phyloP scores from a whole-genome alignment of 1,140 invertebrate species.

The Choristoneura fumiferana region DNA sequence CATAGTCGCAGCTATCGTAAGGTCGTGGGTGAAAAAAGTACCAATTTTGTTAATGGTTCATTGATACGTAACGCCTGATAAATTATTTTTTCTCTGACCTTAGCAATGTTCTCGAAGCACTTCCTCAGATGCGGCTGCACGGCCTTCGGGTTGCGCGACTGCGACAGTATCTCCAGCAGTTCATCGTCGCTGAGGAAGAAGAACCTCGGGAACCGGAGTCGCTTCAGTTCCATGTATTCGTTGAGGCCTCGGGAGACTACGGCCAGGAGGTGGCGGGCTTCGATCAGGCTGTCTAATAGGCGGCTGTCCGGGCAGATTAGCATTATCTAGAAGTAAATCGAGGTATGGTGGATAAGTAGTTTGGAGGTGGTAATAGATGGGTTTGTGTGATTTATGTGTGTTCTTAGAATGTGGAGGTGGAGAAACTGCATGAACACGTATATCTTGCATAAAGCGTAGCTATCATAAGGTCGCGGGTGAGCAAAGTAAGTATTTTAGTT shows the following conservation, averaged over 20 bases:
- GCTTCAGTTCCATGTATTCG: conserved; percentile 87
- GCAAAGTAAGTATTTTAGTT: no score
- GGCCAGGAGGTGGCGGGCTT: conserved; percentile 83
- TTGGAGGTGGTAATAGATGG: no score
- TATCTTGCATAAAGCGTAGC: no score
- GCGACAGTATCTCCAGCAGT: conserved; percentile 86
- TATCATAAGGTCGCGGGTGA: no score
- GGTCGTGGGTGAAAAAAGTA: no score
- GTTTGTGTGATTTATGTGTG: no score
- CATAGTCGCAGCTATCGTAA: no score
- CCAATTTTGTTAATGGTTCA: no score
- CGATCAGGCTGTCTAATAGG: conserved; percentile 83
- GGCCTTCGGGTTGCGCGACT: conserved; percentile 85
- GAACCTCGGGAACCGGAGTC: conserved; percentile 85
- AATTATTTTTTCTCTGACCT: conserved; percentile 62
- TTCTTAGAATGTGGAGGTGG: no score
- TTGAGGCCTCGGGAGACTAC: conserved; percentile 86
- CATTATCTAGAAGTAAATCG: conserved; percentile 77
- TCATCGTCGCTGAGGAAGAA: conserved; percentile 90
- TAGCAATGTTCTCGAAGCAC: conserved; percentile 89
- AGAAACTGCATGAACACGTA: no score
- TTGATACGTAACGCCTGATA: no score
- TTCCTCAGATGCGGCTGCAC: conserved; percentile 89
- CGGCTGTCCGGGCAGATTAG: conserved; percentile 79
- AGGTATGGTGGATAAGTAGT: no score